Conservation (phyloP, 2,888 invertebrate genomes). For the Ochlodes sylvanus region DNA sequence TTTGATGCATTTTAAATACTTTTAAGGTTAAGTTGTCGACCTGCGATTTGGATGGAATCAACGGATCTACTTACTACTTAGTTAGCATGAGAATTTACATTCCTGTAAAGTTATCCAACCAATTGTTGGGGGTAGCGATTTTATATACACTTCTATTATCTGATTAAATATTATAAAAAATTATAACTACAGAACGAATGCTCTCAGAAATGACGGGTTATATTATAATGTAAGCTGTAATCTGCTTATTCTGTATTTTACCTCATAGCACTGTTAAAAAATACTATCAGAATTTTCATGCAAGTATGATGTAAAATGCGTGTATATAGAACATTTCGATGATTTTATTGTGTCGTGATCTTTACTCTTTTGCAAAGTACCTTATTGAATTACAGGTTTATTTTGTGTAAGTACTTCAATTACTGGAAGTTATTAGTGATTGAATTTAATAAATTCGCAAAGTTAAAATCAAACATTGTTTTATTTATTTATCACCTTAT, state of each 20-base stretch:
- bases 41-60: conserved; percentile 21
- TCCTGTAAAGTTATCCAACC: conserved; percentile 51
- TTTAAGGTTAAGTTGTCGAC: conserved; percentile 17
- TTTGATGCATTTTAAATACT: conserved; percentile 32
- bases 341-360: conserved; percentile 61
- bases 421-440: conserved; percentile 80
- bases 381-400: conserved; percentile 68
- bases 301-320: conserved; percentile 53
- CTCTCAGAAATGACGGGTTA: not conserved
- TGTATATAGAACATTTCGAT: conserved; percentile 62
- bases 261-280: conserved; percentile 40
- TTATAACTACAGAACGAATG: not conserved
- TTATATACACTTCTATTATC: conserved; percentile 46
- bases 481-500: conserved; percentile 55
- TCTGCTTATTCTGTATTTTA: conserved; percentile 29
- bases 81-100: conserved; percentile 54
- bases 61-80: conserved; percentile 4
- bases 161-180: not conserved
- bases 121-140: conserved; percentile 43
- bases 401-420: conserved; percentile 78
- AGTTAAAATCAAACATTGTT: conserved; percentile 60
- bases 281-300: conserved; percentile 41
- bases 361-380: conserved; percentile 68
- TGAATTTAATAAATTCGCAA: conserved; percentile 85
- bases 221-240: not conserved